These are phyloP conservation scores for Zaprionus inermis DNA, from an alignment of 1,140 invertebrate genomes.

Conservation along the genomic window DNA sequence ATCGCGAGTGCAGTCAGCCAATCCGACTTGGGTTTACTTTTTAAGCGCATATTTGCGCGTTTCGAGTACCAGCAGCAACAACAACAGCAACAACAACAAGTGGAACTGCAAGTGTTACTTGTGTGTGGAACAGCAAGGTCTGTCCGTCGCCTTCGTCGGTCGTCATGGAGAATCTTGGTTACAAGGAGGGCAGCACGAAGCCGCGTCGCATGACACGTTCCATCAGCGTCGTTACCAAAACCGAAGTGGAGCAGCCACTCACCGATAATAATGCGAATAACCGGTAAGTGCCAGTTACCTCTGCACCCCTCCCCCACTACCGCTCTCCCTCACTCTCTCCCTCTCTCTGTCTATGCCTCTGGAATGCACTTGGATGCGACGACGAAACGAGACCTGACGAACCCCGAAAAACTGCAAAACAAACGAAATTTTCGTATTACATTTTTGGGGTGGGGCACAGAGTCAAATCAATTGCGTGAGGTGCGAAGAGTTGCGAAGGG, in stretches of 20 bases:
- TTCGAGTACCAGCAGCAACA: constrained; percentile 55
- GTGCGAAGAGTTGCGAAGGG: constrained; percentile 4
- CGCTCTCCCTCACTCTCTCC: background rate
- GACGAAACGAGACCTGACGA: constrained; percentile 13
- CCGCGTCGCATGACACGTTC: constrained; percentile 82
- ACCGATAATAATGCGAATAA: constrained; percentile 82
- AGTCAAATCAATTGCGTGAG: constrained; percentile 15
- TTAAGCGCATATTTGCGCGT: constrained; percentile 68
- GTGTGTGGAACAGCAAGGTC: constrained; percentile 28
- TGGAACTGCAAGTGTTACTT: constrained; percentile 30
- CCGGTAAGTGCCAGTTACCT: constrained; percentile 72
- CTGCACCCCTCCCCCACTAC: background rate
- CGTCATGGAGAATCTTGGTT: constrained; percentile 84
- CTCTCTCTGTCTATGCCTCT: constrained; percentile 25
- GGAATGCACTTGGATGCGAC: constrained; percentile 21
- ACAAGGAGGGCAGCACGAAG: constrained; percentile 83
- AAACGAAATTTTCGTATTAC: constrained; percentile 2
- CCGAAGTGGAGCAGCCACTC: constrained; percentile 82
- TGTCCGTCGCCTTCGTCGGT: constrained; percentile 31
- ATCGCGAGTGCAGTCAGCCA: constrained; percentile 47
- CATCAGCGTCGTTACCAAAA: constrained; percentile 83
- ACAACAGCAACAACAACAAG: constrained; percentile 42
- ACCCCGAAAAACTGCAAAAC: constrained; percentile 13
- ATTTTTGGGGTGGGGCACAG: constrained; percentile 13
- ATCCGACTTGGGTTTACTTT: constrained; percentile 45